phyloP scores from a whole-genome alignment of 2,888 invertebrate genomes.

The Poecilus cupreus region DNA sequence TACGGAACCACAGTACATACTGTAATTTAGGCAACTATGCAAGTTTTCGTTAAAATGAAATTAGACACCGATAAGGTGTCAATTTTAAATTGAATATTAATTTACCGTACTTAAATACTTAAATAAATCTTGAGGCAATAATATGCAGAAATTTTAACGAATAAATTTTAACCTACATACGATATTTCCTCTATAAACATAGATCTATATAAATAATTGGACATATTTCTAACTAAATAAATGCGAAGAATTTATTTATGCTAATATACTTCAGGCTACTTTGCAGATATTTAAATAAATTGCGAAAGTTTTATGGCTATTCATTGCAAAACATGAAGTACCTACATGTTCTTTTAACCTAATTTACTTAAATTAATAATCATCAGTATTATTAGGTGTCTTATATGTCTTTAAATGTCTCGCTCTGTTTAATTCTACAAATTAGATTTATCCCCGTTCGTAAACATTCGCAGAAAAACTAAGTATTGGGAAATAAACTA shows the following conservation, averaged over 20 bases:
- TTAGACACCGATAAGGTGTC: too few species aligned
- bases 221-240: too few species aligned
- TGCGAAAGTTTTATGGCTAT: neutral
- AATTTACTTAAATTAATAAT: constrained; percentile 27
- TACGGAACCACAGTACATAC: neutral
- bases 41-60: too few species aligned
- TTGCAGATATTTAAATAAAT: neutral
- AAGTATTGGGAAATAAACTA: neutral
- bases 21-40: too few species aligned
- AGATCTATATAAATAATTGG: too few species aligned
- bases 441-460: neutral
- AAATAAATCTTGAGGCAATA: too few species aligned
- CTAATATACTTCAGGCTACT: neutral
- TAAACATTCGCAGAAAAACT: neutral
- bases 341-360: neutral
- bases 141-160: too few species aligned
- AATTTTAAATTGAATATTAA: too few species aligned
- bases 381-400: neutral
- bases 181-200: too few species aligned
- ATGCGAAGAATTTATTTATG: neutral
- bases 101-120: too few species aligned
- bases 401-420: neutral
- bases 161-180: too few species aligned
- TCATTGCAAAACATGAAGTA: constrained; percentile 4
- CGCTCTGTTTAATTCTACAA: neutral